phyloP scores from a whole-genome alignment of 1,140 invertebrate genomes.

The Ephestia elutella region DNA sequence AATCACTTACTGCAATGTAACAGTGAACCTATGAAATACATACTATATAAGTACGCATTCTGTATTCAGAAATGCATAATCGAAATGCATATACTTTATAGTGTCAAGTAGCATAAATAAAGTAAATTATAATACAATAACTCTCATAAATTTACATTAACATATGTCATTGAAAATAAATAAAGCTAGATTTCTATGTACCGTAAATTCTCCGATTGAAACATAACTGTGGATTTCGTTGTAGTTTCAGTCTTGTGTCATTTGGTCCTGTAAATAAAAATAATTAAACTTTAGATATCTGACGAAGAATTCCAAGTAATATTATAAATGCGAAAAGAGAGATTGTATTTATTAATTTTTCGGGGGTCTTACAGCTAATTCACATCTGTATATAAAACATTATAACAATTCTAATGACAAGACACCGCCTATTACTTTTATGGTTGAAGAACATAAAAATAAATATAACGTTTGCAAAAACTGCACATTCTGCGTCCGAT shows the following conservation, averaged over 20 bases:
- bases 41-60: not conserved
- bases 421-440: too few relatives aligned
- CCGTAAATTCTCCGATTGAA: constrained; percentile 29
- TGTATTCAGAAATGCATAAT: not conserved
- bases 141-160: constrained; percentile 24
- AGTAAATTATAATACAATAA: constrained; percentile 23
- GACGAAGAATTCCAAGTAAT: too few relatives aligned
- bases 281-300: not conserved
- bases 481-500: too few relatives aligned
- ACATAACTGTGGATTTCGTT: constrained; percentile 51
- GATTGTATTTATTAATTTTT: too few relatives aligned
- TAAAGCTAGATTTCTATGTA: constrained; percentile 31
- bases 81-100: not conserved
- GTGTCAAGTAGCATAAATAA: constrained; percentile 6
- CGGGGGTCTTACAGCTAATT: too few relatives aligned
- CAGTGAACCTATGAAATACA: not conserved
- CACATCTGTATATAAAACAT: too few relatives aligned
- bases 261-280: constrained; percentile 49
- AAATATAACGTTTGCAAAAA: too few relatives aligned
- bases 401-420: too few relatives aligned
- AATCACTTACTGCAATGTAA: not conserved
- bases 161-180: constrained; percentile 41
- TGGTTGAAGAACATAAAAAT: too few relatives aligned
- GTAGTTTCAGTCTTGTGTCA: constrained; percentile 61
- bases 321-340: too few relatives aligned